phyloP scores from a whole-genome alignment of 2,113 vertebrate species.

The Oryzias curvinotus region DNA sequence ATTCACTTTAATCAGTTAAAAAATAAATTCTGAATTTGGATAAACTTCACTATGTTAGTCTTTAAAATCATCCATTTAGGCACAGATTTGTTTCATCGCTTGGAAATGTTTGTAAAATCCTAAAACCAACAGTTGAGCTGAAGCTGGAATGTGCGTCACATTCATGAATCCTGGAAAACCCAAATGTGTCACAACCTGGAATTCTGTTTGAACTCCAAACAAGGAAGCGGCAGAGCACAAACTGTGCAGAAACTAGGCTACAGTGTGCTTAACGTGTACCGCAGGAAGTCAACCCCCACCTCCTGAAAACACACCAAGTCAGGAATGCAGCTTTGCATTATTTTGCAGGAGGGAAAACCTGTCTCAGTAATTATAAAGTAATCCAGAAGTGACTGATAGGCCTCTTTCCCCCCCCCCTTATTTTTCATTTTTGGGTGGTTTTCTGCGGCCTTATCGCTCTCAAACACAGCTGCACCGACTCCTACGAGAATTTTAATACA shows the following conservation, averaged over 20 bases:
- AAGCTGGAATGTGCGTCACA: conserved; percentile 34
- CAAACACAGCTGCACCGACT: conserved; percentile 62
- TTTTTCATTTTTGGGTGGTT: neutral
- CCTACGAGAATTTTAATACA: conserved; percentile 69
- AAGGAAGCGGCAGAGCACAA: conserved; percentile 36
- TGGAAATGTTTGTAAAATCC: conserved; percentile 27
- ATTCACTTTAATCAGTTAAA: no score
- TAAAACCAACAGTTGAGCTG: conserved; percentile 32
- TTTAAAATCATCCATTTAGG: no score
- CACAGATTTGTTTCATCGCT: no score
- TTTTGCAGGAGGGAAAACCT: conserved; percentile 70
- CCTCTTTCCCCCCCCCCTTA: conserved; percentile 31
- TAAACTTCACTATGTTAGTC: no score
- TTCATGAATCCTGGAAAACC: conserved; percentile 60
- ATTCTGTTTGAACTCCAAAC: conserved; percentile 51
- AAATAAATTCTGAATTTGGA: no score
- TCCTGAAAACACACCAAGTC: neutral
- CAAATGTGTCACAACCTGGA: conserved; percentile 67
- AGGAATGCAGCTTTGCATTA: conserved; percentile 64
- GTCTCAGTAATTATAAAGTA: conserved; percentile 74
- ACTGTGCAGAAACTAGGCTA: conserved; percentile 70
- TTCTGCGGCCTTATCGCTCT: conserved; percentile 63
- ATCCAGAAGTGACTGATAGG: conserved; percentile 68
- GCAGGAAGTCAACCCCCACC: neutral
- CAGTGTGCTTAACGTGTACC: conserved; percentile 46